These are phyloP conservation scores for Villa cingulata DNA, from an alignment of 2,888 invertebrate species.

Conservation along the genomic window DNA sequence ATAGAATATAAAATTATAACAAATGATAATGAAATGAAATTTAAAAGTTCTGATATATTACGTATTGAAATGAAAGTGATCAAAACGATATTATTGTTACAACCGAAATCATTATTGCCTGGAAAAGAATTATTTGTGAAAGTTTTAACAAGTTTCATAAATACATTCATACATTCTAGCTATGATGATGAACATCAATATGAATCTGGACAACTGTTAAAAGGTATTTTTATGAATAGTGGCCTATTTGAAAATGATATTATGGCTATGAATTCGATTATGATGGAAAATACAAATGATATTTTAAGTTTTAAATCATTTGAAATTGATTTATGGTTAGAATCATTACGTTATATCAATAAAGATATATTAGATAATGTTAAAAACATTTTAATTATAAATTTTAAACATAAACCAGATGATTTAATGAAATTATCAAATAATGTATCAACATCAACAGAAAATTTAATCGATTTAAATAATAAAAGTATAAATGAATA, in stretches of 20 bases:
- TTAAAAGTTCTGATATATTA: constrained; percentile 15
- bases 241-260: constrained; percentile 45
- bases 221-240: constrained; percentile 46
- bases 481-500: neutral
- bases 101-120: constrained; percentile 41
- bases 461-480: constrained; percentile 12
- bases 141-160: constrained; percentile 42
- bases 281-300: too few species aligned
- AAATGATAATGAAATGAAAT: too few species aligned
- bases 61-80: constrained; percentile 31
- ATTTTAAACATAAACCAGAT: neutral
- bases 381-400: constrained; percentile 22
- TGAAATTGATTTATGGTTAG: constrained; percentile 56
- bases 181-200: constrained; percentile 25
- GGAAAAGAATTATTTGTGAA: constrained; percentile 41
- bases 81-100: constrained; percentile 31
- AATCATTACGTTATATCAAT: constrained; percentile 30
- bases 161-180: constrained; percentile 36
- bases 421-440: neutral
- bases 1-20: too few species aligned
- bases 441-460: neutral
- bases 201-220: constrained; percentile 43
- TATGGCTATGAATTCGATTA: too few species aligned
- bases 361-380: constrained; percentile 21
- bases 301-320: constrained; percentile 19